These are phyloP conservation scores for Brachionus angularis DNA, from an alignment of 1,140 invertebrate genomes.

Conservation along the genomic window DNA sequence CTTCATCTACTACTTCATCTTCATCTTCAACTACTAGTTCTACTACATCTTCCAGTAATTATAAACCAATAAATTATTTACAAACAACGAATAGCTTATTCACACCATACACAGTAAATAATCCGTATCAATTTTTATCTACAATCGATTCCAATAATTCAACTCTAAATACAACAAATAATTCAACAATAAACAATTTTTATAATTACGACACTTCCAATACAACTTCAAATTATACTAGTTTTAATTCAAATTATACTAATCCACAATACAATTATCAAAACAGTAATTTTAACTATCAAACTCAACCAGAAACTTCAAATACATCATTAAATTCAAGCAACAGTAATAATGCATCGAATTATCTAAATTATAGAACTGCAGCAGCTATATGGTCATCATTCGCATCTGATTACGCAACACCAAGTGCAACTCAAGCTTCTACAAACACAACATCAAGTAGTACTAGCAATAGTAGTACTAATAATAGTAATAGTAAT, in stretches of 20 bases:
- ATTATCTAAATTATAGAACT: too few species aligned
- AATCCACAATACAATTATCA: neutral
- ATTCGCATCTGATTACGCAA: too few species aligned
- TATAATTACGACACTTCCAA: neutral
- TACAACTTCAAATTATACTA: neutral
- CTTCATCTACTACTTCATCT: neutral
- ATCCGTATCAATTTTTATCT: too few species aligned
- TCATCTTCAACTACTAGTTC: neutral
- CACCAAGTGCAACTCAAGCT: too few species aligned
- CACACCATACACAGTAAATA: neutral
- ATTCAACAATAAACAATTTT: too few species aligned
- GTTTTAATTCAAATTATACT: neutral
- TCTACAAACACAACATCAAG: too few species aligned
- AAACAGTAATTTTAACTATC: neutral
- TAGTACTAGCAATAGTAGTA: too few species aligned
- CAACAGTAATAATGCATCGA: too few species aligned
- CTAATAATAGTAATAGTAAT: too few species aligned
- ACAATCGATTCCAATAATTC: slow-evolving; percentile 18
- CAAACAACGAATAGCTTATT: neutral
- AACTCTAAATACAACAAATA: neutral
- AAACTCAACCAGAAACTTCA: neutral
- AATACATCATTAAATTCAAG: neutral
- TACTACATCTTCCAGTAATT: neutral
- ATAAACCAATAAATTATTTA: neutral
- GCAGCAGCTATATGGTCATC: too few species aligned